Evolutionary conservation across 2,113 vertebrate species (phyloP).

Genomic region (Eurypyga helias): DNA sequence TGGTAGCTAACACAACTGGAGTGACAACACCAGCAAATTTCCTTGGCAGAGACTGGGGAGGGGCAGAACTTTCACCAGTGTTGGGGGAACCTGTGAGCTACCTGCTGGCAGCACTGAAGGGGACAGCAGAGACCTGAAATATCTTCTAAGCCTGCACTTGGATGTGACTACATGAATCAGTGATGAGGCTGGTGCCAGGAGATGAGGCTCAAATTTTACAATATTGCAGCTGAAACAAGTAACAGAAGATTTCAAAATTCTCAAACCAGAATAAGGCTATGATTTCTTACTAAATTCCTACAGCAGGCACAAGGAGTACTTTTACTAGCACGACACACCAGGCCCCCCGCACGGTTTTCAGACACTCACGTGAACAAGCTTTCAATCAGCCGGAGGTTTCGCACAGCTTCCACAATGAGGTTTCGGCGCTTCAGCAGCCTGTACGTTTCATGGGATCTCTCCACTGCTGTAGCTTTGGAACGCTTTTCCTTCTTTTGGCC

Average conservation of each 20-base stretch:
- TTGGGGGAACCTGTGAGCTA: background rate
- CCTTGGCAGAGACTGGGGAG: background rate
- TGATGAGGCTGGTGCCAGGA: background rate
- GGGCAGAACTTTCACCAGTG: background rate
- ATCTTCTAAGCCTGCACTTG: background rate
- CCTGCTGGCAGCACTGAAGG: background rate
- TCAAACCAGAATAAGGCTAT: background rate
- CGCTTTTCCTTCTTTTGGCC: conserved; percentile 33
- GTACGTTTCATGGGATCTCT: conserved; percentile 85
- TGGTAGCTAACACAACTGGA: background rate
- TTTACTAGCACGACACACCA: too few species aligned
- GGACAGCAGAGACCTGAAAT: background rate
- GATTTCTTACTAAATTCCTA: background rate
- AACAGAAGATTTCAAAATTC: background rate
- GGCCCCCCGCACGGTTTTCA: rapidly evolving
- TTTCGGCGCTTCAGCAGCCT: conserved; percentile 92
- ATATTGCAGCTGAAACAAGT: background rate
- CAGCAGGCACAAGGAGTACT: background rate
- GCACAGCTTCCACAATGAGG: conserved; percentile 90
- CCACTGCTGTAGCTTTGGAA: background rate
- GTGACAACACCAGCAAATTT: background rate
- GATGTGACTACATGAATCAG: background rate
- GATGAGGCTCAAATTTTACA: background rate
- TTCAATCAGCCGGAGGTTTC: conserved; percentile 87
- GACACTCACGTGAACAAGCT: conserved; percentile 88